Percentiles rank a stretch among this genome's conserved stretches.
Evolutionary conservation across 2,888 invertebrate genomes (phyloP).

Genomic region (Hirtodrosophila histrioides): DNA sequence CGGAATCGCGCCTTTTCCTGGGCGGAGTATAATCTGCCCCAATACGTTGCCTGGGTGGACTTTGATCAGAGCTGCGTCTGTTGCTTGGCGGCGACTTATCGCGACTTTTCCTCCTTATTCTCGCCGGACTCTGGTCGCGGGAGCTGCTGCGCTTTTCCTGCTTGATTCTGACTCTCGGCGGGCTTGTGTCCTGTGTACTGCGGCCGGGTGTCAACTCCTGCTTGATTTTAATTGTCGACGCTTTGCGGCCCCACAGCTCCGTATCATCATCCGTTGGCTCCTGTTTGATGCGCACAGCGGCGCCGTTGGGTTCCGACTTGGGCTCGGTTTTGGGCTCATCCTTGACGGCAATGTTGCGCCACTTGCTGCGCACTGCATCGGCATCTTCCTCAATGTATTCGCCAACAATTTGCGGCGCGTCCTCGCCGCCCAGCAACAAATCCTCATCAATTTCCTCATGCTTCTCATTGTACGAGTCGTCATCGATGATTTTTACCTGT

Average conservation of each 20-base stretch:
- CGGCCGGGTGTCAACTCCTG: constrained; percentile 36
- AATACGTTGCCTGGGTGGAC: constrained; percentile 10
- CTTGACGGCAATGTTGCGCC: constrained; percentile 81
- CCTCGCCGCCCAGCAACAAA: constrained; percentile 90
- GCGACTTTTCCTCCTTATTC: too few relatives aligned
- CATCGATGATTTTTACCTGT: constrained; percentile 92
- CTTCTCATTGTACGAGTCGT: constrained; percentile 87
- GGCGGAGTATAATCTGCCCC: constrained; percentile 26
- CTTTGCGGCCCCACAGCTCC: constrained; percentile 75
- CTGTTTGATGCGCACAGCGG: constrained; percentile 32
- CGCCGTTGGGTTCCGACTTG: constrained; percentile 7
- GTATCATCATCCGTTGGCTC: constrained; percentile 47
- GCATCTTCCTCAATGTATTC: constrained; percentile 92
- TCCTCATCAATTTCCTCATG: constrained; percentile 85
- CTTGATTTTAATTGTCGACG: constrained; percentile 34
- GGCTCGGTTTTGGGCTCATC: constrained; percentile 59
- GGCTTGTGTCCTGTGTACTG: constrained; percentile 2
- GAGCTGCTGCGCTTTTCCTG: constrained; percentile 59
- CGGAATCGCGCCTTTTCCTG: constrained; percentile 10
- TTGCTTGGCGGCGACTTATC: too few relatives aligned
- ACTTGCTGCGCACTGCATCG: constrained; percentile 85
- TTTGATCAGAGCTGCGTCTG: constrained; percentile 12
- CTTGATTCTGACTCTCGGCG: constrained; percentile 41
- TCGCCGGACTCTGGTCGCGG: constrained; percentile 34
- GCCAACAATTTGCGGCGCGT: constrained; percentile 95